Evolutionary conservation across 2,113 vertebrate species (phyloP).

Genomic region (Acinonyx jubatus): DNA sequence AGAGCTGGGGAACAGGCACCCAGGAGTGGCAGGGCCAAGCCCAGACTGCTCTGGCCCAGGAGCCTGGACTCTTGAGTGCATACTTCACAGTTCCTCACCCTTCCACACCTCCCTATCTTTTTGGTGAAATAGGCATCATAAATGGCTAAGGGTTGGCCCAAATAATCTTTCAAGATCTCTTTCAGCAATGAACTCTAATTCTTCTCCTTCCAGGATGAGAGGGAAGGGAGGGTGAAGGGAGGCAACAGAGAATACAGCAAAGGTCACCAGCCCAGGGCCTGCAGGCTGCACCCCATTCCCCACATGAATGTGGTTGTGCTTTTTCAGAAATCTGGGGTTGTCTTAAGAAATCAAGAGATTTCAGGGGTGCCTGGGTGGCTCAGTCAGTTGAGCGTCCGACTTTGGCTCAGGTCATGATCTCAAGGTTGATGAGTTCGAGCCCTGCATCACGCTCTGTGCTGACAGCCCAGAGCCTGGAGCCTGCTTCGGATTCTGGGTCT

Average conservation of each 20-base stretch:
- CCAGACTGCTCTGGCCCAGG: background rate
- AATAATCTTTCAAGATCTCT: background rate
- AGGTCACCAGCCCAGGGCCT: background rate
- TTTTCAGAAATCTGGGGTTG: background rate
- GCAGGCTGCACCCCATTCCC: background rate
- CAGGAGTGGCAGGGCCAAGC: background rate
- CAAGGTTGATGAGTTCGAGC: no score
- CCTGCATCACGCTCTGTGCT: no score
- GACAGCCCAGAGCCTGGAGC: no score
- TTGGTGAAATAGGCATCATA: background rate
- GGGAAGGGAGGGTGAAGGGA: background rate
- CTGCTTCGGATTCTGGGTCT: no score
- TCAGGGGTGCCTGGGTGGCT: no score
- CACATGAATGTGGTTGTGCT: background rate
- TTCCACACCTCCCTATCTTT: background rate
- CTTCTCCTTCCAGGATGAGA: background rate
- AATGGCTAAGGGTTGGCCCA: background rate
- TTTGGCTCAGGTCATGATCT: no score
- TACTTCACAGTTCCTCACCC: background rate
- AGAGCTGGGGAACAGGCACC: background rate
- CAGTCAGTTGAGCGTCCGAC: no score
- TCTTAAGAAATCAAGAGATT: background rate
- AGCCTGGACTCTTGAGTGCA: no score
- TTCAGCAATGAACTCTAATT: background rate
- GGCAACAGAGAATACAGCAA: background rate